A percentile compares a stretch with the other conserved stretches of the same genome.
Conservation (phyloP, 1,140 invertebrate species). For the Harpegnathos saltator region DNA sequence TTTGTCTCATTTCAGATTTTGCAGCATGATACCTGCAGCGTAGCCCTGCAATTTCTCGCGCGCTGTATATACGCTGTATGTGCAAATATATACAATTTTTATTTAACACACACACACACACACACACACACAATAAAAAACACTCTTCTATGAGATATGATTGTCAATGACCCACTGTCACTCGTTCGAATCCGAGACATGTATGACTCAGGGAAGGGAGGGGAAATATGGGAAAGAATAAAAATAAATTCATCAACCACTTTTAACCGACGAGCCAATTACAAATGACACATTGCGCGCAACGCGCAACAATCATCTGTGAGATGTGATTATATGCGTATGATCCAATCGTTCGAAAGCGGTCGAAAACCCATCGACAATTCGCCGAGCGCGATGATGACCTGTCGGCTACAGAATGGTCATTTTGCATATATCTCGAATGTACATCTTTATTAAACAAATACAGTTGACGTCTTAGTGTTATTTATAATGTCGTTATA, state of each 20-base stretch:
- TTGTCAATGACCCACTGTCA: background rate
- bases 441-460: slow-evolving; percentile 87
- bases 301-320: slow-evolving; percentile 17
- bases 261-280: slow-evolving; percentile 51
- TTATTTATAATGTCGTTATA: slow-evolving; percentile 85
- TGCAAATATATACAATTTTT: slow-evolving; percentile 59
- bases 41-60: slow-evolving; percentile 13
- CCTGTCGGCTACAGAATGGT: slow-evolving; percentile 40
- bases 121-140: slow-evolving; percentile 64
- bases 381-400: background rate
- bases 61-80: slow-evolving; percentile 26
- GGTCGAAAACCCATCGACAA: too few relatives aligned
- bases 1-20: slow-evolving; percentile 16
- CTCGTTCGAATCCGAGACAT: too few relatives aligned
- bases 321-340: too few relatives aligned
- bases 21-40: slow-evolving; percentile 25
- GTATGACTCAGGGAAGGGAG: too few relatives aligned
- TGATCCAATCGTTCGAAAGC: too few relatives aligned
- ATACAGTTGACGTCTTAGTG: slow-evolving; percentile 86
- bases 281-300: background rate
- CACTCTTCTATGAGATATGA: background rate
- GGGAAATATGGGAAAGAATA: slow-evolving; percentile 9
- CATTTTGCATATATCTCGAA: slow-evolving; percentile 78
- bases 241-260: slow-evolving; percentile 56
- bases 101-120: slow-evolving; percentile 53